phyloP scores from a whole-genome alignment of 2,797 vertebrate species.

The Natrix natrix region DNA sequence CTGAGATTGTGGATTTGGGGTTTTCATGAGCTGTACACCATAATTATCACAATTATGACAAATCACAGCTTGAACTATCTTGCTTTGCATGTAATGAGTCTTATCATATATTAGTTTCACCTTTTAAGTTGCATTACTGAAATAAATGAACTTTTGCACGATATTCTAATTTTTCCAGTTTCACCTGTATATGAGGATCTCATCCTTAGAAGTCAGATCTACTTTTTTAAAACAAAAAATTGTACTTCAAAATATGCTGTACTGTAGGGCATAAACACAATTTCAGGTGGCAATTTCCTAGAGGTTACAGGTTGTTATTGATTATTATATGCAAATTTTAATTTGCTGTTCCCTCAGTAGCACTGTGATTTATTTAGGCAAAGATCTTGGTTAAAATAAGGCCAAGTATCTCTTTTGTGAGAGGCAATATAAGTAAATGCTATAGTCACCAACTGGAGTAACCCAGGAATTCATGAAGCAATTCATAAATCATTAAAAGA shows the following conservation, averaged over 20 bases:
- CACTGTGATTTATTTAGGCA: conserved; percentile 70
- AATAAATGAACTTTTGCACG: too few species aligned
- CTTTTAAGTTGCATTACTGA: too few species aligned
- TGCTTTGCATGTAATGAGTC: too few species aligned
- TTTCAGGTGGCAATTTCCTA: conserved; percentile 72
- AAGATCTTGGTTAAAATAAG: conserved; percentile 75
- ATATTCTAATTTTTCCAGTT: too few species aligned
- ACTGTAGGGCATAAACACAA: conserved; percentile 48
- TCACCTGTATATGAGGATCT: not conserved
- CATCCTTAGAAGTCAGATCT: not conserved
- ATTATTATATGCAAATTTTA: conserved; percentile 79
- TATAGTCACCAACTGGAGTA: conserved; percentile 76
- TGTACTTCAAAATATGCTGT: conserved; percentile 26
- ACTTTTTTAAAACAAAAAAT: conserved; percentile 20
- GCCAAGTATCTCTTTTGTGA: conserved; percentile 75
- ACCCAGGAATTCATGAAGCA: conserved; percentile 81
- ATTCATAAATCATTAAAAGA: conserved; percentile 85
- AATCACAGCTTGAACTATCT: too few species aligned
- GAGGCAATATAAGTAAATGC: conserved; percentile 76
- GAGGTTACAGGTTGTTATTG: conserved; percentile 70
- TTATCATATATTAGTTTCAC: too few species aligned
- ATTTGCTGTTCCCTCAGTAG: conserved; percentile 76
- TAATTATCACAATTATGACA: too few species aligned
- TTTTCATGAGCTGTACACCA: too few species aligned
- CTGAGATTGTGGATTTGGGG: too few species aligned